These are phyloP conservation scores for Dipus sagitta DNA, from an alignment of 2,797 vertebrate genomes.

Conservation along the genomic window DNA sequence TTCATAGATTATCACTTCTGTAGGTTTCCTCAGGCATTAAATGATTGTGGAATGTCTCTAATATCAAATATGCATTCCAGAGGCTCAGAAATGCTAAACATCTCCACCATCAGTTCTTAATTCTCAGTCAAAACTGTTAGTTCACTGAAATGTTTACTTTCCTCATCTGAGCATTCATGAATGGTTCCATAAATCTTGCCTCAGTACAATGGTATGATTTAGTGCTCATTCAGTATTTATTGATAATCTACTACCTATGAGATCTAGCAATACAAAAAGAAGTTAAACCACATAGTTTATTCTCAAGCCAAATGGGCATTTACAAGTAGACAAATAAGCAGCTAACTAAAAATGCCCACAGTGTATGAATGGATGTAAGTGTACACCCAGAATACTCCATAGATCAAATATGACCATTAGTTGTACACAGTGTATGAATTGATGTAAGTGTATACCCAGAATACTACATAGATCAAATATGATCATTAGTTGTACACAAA, in stretches of 20 bases:
- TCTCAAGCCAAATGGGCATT: not conserved
- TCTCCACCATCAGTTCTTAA: not conserved
- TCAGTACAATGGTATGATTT: no score
- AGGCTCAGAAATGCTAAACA: not conserved
- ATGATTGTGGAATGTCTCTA: not conserved
- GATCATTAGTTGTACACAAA: not conserved
- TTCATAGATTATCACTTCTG: not conserved
- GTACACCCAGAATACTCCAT: not conserved
- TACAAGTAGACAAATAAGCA: not conserved
- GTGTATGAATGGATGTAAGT: not conserved
- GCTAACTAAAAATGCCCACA: not conserved
- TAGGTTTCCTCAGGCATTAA: not conserved
- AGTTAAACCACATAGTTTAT: not conserved
- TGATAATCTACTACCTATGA: not conserved
- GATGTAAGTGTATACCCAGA: not conserved
- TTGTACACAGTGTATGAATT: not conserved
- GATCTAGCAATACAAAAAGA: not conserved
- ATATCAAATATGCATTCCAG: not conserved
- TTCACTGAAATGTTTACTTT: slow-evolving; percentile 7
- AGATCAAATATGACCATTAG: not conserved
- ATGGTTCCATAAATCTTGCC: not conserved
- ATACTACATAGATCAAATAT: not conserved
- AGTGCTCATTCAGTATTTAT: slow-evolving; percentile 13
- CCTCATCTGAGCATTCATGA: not conserved
- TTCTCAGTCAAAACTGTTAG: not conserved